Percentiles rank a stretch among this genome's conserved stretches.
Conservation (phyloP, 2,797 vertebrate species). For the Antrozous pallidus region DNA sequence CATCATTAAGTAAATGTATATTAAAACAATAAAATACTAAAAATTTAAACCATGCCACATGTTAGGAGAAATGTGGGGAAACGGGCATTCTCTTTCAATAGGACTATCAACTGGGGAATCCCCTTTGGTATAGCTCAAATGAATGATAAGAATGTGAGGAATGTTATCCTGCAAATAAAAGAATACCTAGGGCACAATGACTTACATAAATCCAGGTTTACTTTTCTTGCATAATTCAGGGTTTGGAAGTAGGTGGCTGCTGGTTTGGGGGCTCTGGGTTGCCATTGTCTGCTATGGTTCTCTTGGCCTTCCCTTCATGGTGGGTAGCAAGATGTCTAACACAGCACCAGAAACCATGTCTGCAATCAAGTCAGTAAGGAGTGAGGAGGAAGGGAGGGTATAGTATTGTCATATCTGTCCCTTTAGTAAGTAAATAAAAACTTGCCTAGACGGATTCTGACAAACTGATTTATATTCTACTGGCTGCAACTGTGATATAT, state of each 20-base stretch:
- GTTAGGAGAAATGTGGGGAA: neutral
- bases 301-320: neutral
- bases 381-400: neutral
- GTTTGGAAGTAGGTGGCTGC: neutral
- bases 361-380: neutral
- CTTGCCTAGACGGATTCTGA: neutral
- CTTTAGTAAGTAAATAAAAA: neutral
- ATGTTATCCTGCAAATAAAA: neutral
- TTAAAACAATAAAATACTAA: neutral
- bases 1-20: neutral
- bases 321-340: neutral
- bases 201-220: neutral
- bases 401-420: neutral
- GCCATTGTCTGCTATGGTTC: neutral
- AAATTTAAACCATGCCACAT: neutral
- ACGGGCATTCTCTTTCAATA: neutral
- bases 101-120: neutral
- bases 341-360: neutral
- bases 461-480: neutral
- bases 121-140: neutral
- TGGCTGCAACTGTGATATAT: neutral
- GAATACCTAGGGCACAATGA: neutral
- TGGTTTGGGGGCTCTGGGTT: neutral
- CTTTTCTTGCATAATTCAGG: slow-evolving; percentile 8
- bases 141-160: neutral